A percentile compares a stretch with the other conserved stretches of the same genome.
Evolutionary conservation across 2,797 vertebrate genomes (phyloP).

Genomic region (Falco berigora): DNA sequence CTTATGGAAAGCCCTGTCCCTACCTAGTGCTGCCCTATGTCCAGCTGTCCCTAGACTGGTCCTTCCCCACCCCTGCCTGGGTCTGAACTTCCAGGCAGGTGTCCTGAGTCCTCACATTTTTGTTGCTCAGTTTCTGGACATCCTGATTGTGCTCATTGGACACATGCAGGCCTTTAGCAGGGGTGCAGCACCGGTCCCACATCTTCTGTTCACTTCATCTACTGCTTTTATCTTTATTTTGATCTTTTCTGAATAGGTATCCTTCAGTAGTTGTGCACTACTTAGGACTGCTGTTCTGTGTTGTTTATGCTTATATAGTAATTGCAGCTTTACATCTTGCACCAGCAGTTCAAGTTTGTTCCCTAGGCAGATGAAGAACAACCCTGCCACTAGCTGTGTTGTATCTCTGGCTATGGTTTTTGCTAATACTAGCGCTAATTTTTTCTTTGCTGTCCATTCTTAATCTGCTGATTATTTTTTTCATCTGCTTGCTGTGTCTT

Average conservation of each 20-base stretch:
- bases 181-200: background rate
- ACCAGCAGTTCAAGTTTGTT: background rate
- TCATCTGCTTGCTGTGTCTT: background rate
- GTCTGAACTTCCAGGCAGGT: background rate
- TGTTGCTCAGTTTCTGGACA: background rate
- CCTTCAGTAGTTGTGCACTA: background rate
- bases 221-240: background rate
- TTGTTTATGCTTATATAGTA: background rate
- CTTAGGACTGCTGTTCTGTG: background rate
- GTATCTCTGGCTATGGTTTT: background rate
- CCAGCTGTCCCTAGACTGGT: background rate
- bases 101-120: background rate
- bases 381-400: background rate
- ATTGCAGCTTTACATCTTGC: background rate
- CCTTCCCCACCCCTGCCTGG: background rate
- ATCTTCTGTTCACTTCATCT: background rate
- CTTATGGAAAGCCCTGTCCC: background rate
- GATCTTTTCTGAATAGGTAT: background rate
- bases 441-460: background rate
- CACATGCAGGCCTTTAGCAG: background rate
- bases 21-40: background rate
- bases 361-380: background rate
- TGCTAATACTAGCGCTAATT: background rate
- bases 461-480: background rate
- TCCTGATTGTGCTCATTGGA: background rate